These are phyloP conservation scores for Oscheius sp. DNA, from an alignment of 2,888 invertebrate species.

Conservation along the genomic window DNA sequence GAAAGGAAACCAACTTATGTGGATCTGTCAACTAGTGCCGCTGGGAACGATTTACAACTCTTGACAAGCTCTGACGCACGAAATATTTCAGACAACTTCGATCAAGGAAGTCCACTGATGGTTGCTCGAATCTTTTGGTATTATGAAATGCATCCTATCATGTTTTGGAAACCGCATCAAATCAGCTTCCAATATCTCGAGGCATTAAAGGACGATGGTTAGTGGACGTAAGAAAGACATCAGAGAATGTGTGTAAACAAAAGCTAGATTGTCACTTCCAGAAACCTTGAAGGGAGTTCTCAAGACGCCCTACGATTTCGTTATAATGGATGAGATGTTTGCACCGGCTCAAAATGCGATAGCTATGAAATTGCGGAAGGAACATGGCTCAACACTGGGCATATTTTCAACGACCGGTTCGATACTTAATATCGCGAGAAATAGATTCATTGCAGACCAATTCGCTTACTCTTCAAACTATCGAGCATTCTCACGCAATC, in stretches of 20 bases:
- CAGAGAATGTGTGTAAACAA: conserved; percentile 1
- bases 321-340: conserved; percentile 44
- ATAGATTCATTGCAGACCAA: conserved; percentile 8
- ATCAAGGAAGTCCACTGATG: not conserved
- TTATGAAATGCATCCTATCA: conserved; percentile 33
- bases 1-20: not conserved
- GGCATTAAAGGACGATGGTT: conserved; percentile 4
- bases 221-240: not conserved
- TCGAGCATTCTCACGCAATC: conserved; percentile 19
- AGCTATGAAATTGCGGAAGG: conserved; percentile 38
- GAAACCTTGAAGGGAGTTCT: conserved; percentile 21
- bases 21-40: conserved; percentile 21
- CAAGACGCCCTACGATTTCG: conserved; percentile 35
- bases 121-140: conserved; percentile 39
- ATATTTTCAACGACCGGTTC: conserved; percentile 47
- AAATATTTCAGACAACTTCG: not conserved
- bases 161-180: conserved; percentile 9
- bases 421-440: not conserved
- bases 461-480: conserved; percentile 6
- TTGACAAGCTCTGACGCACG: conserved; percentile 18
- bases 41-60: conserved; percentile 18
- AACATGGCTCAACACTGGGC: conserved; percentile 37
- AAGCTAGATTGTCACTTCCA: conserved; percentile 11
- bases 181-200: conserved; percentile 19
- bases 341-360: conserved; percentile 39